Percentiles rank a stretch among this genome's conserved stretches.
phyloP scores from a whole-genome alignment of 30 jellyfish, hydroid and myxozoan genomes.

The Nemopilema nomurai region DNA sequence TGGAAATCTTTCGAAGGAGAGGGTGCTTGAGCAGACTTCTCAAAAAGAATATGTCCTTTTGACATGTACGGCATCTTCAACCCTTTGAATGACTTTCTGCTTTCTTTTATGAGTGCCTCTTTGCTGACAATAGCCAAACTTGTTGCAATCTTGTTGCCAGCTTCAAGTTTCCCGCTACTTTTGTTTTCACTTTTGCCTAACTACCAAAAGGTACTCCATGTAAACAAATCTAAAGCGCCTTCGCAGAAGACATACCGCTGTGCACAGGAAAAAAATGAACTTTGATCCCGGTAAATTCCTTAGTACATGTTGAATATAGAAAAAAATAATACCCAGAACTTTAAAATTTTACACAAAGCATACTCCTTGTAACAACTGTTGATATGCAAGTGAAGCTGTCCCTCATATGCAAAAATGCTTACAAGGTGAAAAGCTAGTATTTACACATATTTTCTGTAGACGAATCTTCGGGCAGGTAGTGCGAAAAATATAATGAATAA shows the following conservation, averaged over 20 bases:
- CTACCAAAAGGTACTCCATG: slow-evolving; percentile 6
- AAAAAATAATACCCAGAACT: too few relatives aligned
- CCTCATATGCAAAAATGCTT: too few relatives aligned
- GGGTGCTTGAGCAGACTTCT: slow-evolving; percentile 93
- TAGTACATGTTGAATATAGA: too few relatives aligned
- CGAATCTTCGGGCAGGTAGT: too few relatives aligned
- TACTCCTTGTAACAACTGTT: too few relatives aligned
- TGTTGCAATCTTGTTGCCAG: slow-evolving; percentile 34
- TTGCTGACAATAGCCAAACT: neutral
- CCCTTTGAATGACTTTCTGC: too few relatives aligned
- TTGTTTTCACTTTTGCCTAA: neutral
- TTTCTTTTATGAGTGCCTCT: neutral
- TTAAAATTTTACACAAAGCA: too few relatives aligned
- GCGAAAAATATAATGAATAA: too few relatives aligned
- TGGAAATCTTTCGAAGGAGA: slow-evolving; percentile 91
- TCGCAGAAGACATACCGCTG: neutral
- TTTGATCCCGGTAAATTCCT: neutral
- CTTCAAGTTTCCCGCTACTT: slow-evolving; percentile 71
- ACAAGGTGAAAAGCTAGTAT: too few relatives aligned
- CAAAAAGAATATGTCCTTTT: slow-evolving; percentile 64
- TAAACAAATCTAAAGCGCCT: neutral
- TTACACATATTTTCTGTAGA: too few relatives aligned
- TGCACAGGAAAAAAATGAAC: neutral
- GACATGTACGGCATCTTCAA: slow-evolving; percentile 81
- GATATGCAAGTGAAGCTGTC: too few relatives aligned